Base-by-base conservation (phyloP, 2,113 vertebrate genomes). In the Stictonetta naevosa region DNA sequence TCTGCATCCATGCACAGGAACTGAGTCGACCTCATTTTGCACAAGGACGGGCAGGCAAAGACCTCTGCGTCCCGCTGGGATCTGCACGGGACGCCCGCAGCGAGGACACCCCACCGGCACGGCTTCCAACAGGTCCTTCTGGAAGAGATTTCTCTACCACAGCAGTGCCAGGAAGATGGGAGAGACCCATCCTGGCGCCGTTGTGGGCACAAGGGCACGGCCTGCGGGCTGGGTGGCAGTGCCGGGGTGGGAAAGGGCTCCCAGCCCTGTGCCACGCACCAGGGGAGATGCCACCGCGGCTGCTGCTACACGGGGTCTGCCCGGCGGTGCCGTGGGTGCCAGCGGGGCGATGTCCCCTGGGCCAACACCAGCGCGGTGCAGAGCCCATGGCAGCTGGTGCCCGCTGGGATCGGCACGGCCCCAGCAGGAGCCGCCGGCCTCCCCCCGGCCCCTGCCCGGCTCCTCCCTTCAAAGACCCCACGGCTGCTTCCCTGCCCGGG, bases 291-390 rank as follows among this genome's bases (percentile, higher is more conserved):
- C 50, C 2, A 11, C 23, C 13, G 1, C 52, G 42, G 13, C 31
- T 3, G 1, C 42, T 14, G 46, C 25, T 7, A 15, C 1, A 4
- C 53, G 10, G 72, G 59, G 40, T 4, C 7, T 2, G 1, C 18
- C 48, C 18, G 18, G 66, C 42, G 78, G 48, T 10, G 74, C 16
- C 11, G 7, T 16, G 6, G 10, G 36, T 50, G 46, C 31, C 1
- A 0, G 34, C 53, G 21, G 2, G 1, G 52, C 7, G 3, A 22
- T 3, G 13, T 55, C 36, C 71, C 56, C 58, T 63, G 21, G 2
- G 23, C 40, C 15, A 8, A 2, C 7, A 0, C 20, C 0, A 33
- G 17, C n/a, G 0, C 33, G 64, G 28, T 56, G 63, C 19, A 1
- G 69, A 63, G 69, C 53, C 10, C 25, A 69, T 64, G 58, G 76